Conservation (phyloP, 2,888 invertebrate species). For the Lasioglossum calceatum region DNA sequence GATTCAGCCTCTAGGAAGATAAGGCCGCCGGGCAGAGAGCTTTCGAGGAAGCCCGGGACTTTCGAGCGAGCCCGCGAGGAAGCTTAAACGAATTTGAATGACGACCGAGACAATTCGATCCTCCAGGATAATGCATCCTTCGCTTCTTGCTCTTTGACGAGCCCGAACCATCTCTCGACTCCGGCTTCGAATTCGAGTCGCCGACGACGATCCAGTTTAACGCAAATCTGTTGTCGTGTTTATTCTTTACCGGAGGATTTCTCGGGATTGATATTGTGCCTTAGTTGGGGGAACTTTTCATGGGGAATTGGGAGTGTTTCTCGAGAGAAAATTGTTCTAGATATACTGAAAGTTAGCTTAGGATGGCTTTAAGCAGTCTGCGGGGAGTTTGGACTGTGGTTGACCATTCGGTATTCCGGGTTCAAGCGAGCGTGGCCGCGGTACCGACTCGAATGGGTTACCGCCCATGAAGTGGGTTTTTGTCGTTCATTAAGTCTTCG, state of each 20-base stretch:
- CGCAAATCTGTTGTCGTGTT: not conserved
- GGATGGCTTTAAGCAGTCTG: not conserved
- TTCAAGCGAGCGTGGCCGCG: not conserved
- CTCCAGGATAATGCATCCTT: constrained; percentile 53
- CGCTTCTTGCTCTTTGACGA: constrained; percentile 37
- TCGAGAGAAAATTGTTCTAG: not conserved
- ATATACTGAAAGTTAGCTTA: not conserved
- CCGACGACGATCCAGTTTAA: not conserved
- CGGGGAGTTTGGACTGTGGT: not conserved
- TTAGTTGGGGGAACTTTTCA: not conserved
- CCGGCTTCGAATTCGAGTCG: not conserved
- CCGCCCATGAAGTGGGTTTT: not conserved
- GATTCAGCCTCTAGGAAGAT: constrained; percentile 38
- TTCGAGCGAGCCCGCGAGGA: constrained; percentile 2
- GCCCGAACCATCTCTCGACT: not conserved
- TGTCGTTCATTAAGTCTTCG: not conserved
- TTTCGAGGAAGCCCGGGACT: constrained; percentile 34
- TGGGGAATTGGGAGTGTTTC: not conserved
- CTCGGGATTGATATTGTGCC: not conserved
- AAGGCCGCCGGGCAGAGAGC: constrained; percentile 40
- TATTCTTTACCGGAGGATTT: not conserved
- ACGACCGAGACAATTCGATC: constrained; percentile 40
- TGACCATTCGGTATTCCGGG: not conserved
- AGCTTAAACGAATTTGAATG: constrained; percentile 68
- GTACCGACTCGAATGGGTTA: not conserved